phyloP scores from a whole-genome alignment of 2,797 vertebrate species.

The Aulostomus chinensis region DNA sequence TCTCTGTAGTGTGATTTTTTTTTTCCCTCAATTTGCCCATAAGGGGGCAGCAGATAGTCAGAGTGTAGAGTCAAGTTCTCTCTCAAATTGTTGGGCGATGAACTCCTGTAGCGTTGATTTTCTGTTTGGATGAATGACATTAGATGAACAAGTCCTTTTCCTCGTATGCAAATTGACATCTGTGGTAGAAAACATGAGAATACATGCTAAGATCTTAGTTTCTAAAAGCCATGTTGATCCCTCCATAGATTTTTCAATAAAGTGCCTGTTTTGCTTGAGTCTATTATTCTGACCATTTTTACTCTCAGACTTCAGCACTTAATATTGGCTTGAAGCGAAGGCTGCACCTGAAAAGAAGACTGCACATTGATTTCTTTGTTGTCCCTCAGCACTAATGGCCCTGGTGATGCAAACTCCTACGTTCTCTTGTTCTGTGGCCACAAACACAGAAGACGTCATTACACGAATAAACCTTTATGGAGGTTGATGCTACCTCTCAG shows the following conservation, averaged over 20 bases:
- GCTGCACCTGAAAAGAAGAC: neutral
- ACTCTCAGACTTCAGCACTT: neutral
- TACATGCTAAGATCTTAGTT: neutral
- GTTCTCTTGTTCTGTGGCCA: neutral
- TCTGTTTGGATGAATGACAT: no score
- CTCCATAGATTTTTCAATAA: conserved; percentile 10
- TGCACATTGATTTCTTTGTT: neutral
- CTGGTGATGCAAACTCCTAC: neutral
- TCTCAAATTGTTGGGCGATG: no score
- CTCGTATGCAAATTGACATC: no score
- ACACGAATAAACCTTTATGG: no score
- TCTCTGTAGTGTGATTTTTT: no score
- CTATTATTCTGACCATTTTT: neutral
- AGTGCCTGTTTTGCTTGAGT: neutral
- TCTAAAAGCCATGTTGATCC: conserved; percentile 1
- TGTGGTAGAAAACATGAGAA: neutral
- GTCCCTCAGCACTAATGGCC: neutral
- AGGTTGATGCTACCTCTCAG: no score
- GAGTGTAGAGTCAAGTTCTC: no score
- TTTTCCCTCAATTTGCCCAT: neutral
- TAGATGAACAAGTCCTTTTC: neutral
- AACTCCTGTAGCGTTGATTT: neutral
- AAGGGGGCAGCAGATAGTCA: neutral
- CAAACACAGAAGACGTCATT: no score
- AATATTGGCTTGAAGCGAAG: neutral